Percentiles rank a stretch among this genome's conserved stretches.
Conservation (phyloP, 2,113 vertebrate genomes). For the Onychorhynchus coronatus region DNA sequence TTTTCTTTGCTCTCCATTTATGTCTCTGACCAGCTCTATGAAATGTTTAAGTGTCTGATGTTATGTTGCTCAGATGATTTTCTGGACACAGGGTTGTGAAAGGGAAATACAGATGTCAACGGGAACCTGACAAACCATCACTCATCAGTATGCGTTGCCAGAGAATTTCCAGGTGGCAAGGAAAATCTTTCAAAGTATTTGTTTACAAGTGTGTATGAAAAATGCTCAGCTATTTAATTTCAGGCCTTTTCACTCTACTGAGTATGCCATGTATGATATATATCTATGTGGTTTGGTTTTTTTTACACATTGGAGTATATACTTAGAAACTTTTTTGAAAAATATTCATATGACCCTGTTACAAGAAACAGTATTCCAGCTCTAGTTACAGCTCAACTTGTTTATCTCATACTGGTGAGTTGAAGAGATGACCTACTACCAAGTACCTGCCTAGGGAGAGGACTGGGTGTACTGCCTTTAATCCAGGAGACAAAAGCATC, state of each 20-base stretch:
- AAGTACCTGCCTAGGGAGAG: not conserved
- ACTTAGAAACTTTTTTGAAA: not conserved
- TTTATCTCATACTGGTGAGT: not conserved
- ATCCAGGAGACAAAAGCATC: not conserved
- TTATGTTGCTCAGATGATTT: conserved; percentile 31
- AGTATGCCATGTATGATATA: not conserved
- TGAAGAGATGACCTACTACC: not conserved
- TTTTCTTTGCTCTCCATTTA: not conserved
- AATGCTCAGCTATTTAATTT: not conserved
- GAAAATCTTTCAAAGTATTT: conserved; percentile 11
- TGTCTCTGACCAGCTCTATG: not conserved
- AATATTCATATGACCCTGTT: not conserved
- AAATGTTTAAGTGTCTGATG: not conserved
- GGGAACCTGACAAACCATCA: conserved; percentile 13
- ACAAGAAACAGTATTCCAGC: not conserved
- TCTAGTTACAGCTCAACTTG: not conserved
- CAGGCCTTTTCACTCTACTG: not conserved
- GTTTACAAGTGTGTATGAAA: not conserved
- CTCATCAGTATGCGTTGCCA: conserved; percentile 25
- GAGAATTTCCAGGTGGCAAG: conserved; percentile 21
- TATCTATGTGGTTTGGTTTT: not conserved
- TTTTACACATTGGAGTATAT: not conserved
- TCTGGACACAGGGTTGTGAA: not conserved
- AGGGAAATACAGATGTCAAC: not conserved
- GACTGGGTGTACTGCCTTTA: not conserved